Conservation (phyloP, 2,797 vertebrate genomes). For the Balearica regulorum region DNA sequence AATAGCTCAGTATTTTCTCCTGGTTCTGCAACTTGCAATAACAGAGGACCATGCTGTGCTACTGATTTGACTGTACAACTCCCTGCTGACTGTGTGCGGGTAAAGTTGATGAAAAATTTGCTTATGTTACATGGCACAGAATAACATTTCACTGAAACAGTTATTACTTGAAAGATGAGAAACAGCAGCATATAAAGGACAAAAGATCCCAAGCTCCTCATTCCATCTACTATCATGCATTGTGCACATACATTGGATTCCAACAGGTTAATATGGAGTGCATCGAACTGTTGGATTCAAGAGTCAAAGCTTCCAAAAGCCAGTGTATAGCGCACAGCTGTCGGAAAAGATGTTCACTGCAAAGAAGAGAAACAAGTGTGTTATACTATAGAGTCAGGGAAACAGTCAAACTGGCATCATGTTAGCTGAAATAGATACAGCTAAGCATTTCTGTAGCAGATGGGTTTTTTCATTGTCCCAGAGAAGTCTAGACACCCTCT, state of each 20-base stretch:
- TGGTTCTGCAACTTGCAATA: not conserved
- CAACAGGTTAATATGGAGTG: constrained; percentile 72
- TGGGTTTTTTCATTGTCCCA: not conserved
- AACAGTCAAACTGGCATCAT: not conserved
- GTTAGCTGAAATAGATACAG: not conserved
- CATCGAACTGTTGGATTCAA: constrained; percentile 59
- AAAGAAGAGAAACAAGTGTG: not conserved
- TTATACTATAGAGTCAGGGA: not conserved
- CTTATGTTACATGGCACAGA: not conserved
- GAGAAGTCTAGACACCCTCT: not conserved
- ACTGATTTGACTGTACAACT: not conserved
- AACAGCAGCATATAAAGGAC: not conserved
- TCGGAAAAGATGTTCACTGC: constrained; percentile 72
- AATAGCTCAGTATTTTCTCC: not conserved
- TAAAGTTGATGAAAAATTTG: not conserved
- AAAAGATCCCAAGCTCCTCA: not conserved
- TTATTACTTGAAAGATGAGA: not conserved
- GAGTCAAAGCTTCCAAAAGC: constrained; percentile 76
- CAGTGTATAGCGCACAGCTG: constrained; percentile 81
- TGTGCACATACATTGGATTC: constrained; percentile 68
- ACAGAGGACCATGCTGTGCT: not conserved
- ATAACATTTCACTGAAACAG: not conserved
- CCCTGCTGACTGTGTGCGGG: not conserved
- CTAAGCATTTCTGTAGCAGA: not conserved
- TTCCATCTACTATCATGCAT: not conserved